Percentiles rank a stretch among this genome's conserved stretches.
phyloP scores from a whole-genome alignment of 2,797 vertebrate genomes.

The Amniataba percoides region DNA sequence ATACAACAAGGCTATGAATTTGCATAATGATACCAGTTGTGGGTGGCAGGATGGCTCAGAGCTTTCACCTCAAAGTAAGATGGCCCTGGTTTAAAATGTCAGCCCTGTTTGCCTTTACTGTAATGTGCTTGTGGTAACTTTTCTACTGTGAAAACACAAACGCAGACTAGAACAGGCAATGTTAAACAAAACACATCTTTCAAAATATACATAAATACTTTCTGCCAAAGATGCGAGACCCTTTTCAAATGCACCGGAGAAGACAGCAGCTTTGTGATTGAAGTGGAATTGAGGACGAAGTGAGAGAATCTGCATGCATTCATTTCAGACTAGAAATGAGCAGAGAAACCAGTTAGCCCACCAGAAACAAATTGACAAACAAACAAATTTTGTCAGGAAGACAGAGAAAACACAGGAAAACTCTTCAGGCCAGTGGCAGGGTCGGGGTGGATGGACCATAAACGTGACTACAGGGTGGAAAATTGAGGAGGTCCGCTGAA shows the following conservation, averaged over 20 bases:
- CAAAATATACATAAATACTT: background rate
- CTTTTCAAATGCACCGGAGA: background rate
- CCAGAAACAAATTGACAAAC: background rate
- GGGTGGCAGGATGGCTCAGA: background rate
- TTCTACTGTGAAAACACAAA: constrained; percentile 5
- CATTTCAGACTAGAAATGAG: constrained; percentile 10
- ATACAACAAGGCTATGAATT: background rate
- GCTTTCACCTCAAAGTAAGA: constrained; percentile 2
- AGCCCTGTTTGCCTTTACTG: constrained; percentile 21
- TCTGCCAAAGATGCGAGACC: background rate
- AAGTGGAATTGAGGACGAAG: background rate
- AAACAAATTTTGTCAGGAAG: background rate
- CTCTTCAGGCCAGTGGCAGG: background rate
- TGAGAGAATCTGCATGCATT: no score
- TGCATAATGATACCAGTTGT: constrained; percentile 1
- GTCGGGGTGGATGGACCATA: background rate
- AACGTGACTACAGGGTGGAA: background rate
- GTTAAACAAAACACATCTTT: background rate
- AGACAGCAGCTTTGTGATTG: background rate
- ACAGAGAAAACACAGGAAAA: constrained; percentile 6
- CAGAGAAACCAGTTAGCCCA: background rate
- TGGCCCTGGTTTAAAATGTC: constrained; percentile 14
- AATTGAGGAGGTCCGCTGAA: constrained; percentile 48
- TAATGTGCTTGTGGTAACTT: background rate
- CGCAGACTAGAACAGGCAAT: background rate